Evolutionary conservation across 2,113 vertebrate species (phyloP).

Genomic region (Mugil cephalus): DNA sequence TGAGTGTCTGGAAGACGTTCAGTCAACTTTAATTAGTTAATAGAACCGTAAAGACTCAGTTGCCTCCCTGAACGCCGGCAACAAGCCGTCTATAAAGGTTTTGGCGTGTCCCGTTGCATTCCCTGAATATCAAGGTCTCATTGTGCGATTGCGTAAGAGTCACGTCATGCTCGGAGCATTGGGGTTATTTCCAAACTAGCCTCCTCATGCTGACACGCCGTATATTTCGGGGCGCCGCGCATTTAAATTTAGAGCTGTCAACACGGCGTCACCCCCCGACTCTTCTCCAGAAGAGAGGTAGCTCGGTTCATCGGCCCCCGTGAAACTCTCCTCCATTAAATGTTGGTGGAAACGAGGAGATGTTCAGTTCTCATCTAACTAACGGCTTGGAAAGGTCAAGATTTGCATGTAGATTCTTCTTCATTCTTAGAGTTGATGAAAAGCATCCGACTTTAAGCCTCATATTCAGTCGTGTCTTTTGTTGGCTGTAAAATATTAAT

Average conservation of each 20-base stretch:
- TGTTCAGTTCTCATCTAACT: constrained; percentile 29
- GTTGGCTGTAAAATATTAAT: neutral
- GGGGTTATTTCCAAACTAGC: constrained; percentile 77
- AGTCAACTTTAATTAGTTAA: too few relatives aligned
- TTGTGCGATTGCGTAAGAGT: constrained; percentile 67
- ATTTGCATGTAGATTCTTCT: constrained; percentile 58
- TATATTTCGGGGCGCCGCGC: constrained; percentile 49
- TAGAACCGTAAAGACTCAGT: too few relatives aligned
- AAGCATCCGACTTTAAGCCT: constrained; percentile 5
- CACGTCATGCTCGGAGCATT: constrained; percentile 63
- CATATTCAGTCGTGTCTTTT: constrained; percentile 36
- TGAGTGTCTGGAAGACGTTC: too few relatives aligned
- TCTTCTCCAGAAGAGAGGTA: constrained; percentile 13
- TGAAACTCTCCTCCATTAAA: constrained; percentile 18
- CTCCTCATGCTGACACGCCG: constrained; percentile 62
- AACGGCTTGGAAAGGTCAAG: constrained; percentile 56
- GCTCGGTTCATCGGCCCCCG: constrained; percentile 10
- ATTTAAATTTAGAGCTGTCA: constrained; percentile 73
- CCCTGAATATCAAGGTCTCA: constrained; percentile 53
- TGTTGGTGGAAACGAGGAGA: constrained; percentile 22
- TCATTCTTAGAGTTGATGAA: constrained; percentile 40
- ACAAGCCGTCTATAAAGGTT: constrained; percentile 68
- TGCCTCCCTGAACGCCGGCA: constrained; percentile 44
- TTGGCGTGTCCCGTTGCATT: constrained; percentile 61
- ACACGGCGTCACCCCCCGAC: constrained; percentile 19